These are phyloP conservation scores for Tipula confusa DNA, from an alignment of 2,888 invertebrate genomes.

Conservation along the genomic window DNA sequence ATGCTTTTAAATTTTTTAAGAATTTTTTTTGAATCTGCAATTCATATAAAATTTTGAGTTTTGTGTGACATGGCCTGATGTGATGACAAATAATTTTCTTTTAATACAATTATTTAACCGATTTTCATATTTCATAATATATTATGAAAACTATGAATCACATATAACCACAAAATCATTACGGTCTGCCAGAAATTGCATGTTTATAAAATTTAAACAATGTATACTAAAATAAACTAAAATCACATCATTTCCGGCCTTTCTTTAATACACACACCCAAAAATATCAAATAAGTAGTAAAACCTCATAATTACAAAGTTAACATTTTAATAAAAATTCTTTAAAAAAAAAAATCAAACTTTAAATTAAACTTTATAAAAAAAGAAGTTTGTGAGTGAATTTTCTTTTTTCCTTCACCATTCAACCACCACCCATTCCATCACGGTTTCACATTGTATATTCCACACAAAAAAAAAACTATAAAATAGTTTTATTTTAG, in stretches of 20 bases:
- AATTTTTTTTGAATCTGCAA: too few species aligned
- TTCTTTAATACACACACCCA: not conserved
- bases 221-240: not conserved
- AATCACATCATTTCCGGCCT: not conserved
- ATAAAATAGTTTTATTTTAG: slow-evolving; percentile 8
- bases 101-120: too few species aligned
- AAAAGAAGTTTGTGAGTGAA: not conserved
- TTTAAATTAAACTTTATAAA: not conserved
- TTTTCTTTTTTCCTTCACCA: not conserved
- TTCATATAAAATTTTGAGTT: too few species aligned
- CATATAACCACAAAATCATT: not conserved
- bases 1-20: too few species aligned
- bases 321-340: slow-evolving; percentile 17
- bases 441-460: too few species aligned
- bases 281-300: not conserved
- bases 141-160: too few species aligned
- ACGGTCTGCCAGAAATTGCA: not conserved
- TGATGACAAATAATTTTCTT: too few species aligned
- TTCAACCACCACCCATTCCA: not conserved
- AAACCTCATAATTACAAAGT: slow-evolving; percentile 9
- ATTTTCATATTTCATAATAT: too few species aligned
- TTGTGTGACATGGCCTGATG: too few species aligned
- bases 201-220: not conserved
- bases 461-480: not conserved
- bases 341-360: not conserved